Evolutionary conservation across 2,113 vertebrate species (phyloP).

Genomic region (Labeo rohita): DNA sequence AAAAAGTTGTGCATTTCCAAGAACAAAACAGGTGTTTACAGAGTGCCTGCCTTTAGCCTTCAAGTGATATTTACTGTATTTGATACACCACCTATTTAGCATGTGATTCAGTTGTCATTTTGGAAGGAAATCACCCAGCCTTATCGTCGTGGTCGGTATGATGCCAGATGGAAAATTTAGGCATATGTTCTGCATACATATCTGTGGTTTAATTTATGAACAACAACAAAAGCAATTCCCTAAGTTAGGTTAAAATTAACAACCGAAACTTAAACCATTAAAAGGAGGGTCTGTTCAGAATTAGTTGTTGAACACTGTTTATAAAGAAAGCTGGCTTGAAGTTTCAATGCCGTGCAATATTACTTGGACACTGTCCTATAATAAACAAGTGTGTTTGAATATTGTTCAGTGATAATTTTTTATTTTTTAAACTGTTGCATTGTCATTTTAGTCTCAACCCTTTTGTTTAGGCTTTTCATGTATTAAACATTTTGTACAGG

Average conservation of each 20-base stretch:
- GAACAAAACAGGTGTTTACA: slow-evolving; percentile 67
- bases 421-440: background rate
- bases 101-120: slow-evolving; percentile 16
- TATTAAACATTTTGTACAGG: slow-evolving; percentile 10
- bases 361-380: slow-evolving; percentile 36
- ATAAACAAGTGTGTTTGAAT: slow-evolving; percentile 28
- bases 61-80: slow-evolving; percentile 59
- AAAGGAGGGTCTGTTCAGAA: background rate
- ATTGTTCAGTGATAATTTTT: slow-evolving; percentile 31
- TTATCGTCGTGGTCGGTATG: background rate
- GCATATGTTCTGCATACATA: background rate
- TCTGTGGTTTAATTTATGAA: background rate
- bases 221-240: background rate
- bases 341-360: slow-evolving; percentile 40
- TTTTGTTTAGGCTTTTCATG: slow-evolving; percentile 25
- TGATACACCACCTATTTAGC: slow-evolving; percentile 53
- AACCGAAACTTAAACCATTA: background rate
- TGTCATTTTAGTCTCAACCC: background rate
- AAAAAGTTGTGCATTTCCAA: slow-evolving; percentile 37
- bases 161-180: background rate
- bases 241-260: background rate
- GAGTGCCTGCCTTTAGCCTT: slow-evolving; percentile 66
- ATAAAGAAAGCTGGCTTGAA: slow-evolving; percentile 20
- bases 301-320: slow-evolving; percentile 32
- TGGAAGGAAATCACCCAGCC: slow-evolving; percentile 22